phyloP scores from a whole-genome alignment of 2,888 invertebrate genomes.

The Epistrophe eligans region DNA sequence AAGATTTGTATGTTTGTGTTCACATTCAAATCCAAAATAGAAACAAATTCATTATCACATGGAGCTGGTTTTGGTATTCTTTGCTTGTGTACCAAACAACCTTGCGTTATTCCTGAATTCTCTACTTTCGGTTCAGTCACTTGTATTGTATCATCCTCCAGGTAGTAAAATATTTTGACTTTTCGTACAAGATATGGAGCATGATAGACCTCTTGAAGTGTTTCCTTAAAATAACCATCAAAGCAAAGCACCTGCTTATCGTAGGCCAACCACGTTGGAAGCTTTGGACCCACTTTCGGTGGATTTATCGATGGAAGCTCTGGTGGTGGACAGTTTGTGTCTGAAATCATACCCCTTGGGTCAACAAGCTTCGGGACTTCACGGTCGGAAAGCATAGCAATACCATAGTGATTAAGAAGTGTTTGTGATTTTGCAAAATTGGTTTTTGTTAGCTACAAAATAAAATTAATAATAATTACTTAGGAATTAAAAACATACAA shows the following conservation, averaged over 20 bases:
- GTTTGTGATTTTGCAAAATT: conserved; percentile 87
- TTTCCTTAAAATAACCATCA: conserved; percentile 84
- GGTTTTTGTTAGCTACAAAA: conserved; percentile 86
- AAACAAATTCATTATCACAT: conserved; percentile 91
- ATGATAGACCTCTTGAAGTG: conserved; percentile 88
- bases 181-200: conserved; percentile 89
- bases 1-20: conserved; percentile 92
- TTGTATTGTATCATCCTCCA: conserved; percentile 97
- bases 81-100: conserved; percentile 92
- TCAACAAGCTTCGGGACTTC: conserved; percentile 86
- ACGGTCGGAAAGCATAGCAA: conserved; percentile 87
- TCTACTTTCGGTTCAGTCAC: conserved; percentile 91
- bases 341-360: conserved; percentile 84
- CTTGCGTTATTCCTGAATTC: conserved; percentile 94
- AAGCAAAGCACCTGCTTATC: conserved; percentile 90
- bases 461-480: background rate
- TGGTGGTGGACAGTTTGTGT: conserved; percentile 84
- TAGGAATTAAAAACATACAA: background rate
- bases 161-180: conserved; percentile 93
- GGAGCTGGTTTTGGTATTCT: conserved; percentile 90
- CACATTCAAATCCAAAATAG: conserved; percentile 94
- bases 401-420: conserved; percentile 86
- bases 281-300: conserved; percentile 89
- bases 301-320: conserved; percentile 90
- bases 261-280: conserved; percentile 94